Evolutionary conservation across 2,888 invertebrate species (phyloP), one percentile per base, ranked within the genome.

Genomic region (Melanotus villosus): DNA sequence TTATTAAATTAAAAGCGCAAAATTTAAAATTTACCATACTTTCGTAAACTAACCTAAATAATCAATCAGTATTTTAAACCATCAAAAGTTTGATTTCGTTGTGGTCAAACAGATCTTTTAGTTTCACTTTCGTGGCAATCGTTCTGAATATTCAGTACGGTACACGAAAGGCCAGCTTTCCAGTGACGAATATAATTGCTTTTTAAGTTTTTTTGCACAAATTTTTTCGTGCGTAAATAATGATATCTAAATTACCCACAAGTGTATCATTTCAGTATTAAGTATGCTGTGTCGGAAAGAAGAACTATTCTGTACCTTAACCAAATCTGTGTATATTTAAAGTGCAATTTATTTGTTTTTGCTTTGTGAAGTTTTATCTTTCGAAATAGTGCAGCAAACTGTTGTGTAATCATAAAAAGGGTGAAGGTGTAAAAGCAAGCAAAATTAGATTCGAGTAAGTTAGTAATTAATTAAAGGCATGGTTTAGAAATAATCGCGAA

Each of bases 211-310:
- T 68, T 59, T 47, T 52, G 65, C 65, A 62, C 60, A 71, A 70
- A 73, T 32, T 73, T 70, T 75, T 75, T 74, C 76, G 73, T 74
- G 75, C 76, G 75, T 73, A 70, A 70, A 73, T 68, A 75, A 76
- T 73, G 73, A 54, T 65, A 67, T 65, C 63, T 72, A 64, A 60
- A 66, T 67, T 58, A 30, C 47, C 36, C 63, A 50, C 63, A 64
- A 47, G 50, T 59, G 16, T 64, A 66, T 59, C 34, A 30, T 54
- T 58, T 52, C 64, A 68, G 57, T 64, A 34, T 26, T 45, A 45
- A 65, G 56, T 30, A 41, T 34, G 54, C 56, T 30, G 34, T 56
- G 63, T 26, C 43, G 14, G 32, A 14, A 14, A 34, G 12, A 7
- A 52, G 16, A 32, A 30, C 52, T 26, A 7, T 26, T 7, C 4